Conservation (phyloP, 2,888 invertebrate species). For the Euphydryas editha region DNA sequence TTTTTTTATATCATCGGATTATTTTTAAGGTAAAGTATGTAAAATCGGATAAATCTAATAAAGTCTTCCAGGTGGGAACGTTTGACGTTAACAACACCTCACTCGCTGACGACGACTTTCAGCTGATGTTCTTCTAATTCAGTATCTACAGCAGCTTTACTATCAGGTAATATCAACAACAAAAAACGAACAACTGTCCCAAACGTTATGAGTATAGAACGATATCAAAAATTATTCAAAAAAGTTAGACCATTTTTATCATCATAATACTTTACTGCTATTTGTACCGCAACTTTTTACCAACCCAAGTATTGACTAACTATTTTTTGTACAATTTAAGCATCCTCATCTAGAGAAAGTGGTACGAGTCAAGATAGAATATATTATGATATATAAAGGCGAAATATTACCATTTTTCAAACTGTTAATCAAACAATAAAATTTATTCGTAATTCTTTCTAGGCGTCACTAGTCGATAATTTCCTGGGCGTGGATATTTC, state of each 20-base stretch:
- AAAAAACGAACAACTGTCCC: no score
- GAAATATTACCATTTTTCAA: no score
- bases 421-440: slow-evolving; percentile 27
- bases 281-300: no score
- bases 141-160: neutral
- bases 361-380: no score
- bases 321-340: no score
- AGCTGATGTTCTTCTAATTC: neutral
- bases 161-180: slow-evolving; percentile 3
- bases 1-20: neutral
- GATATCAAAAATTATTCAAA: no score
- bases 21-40: slow-evolving; percentile 1
- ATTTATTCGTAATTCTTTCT: slow-evolving; percentile 35
- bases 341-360: no score
- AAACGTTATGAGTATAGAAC: neutral
- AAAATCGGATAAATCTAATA: slow-evolving; percentile 4
- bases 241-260: no score
- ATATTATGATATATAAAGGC: no score
- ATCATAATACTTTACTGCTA: no score
- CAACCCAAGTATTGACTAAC: no score
- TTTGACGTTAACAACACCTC: neutral
- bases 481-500: slow-evolving; percentile 53
- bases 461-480: slow-evolving; percentile 61
- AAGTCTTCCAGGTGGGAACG: neutral
- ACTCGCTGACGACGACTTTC: neutral